A percentile compares a stretch with the other conserved stretches of the same genome.
phyloP scores from a whole-genome alignment of 30 jellyfish, hydroid and myxozoan genomes.

The Pseudorhiza aurosa region DNA sequence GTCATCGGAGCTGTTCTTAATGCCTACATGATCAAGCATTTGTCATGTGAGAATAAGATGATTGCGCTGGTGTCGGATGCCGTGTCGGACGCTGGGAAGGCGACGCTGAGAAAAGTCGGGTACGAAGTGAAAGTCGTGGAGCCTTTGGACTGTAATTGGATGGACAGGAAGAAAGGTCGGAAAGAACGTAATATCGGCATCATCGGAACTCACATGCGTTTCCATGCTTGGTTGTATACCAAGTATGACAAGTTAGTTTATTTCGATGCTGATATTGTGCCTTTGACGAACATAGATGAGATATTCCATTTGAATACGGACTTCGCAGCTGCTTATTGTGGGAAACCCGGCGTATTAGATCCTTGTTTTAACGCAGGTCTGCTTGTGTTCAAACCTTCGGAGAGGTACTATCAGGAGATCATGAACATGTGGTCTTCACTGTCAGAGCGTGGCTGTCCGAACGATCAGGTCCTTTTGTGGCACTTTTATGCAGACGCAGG shows the following conservation, averaged over 20 bases:
- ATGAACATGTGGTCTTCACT: conserved; percentile 94
- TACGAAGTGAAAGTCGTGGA: conserved; percentile 91
- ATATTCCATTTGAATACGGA: conserved; percentile 87
- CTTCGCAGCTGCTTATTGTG: conserved; percentile 93
- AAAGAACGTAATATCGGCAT: conserved; percentile 86
- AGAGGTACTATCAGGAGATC: conserved; percentile 53
- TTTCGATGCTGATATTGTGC: conserved; percentile 93
- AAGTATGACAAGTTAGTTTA: conserved; percentile 67
- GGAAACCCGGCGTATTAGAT: conserved; percentile 93
- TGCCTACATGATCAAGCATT: conserved; percentile 70
- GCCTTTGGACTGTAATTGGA: conserved; percentile 97
- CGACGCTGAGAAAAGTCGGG: conserved; percentile 84
- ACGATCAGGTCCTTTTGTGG: conserved; percentile 95
- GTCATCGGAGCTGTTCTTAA: conserved; percentile 88
- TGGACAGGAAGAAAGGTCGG: conserved; percentile 90
- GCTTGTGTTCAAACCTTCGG: conserved; percentile 79
- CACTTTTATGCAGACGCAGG: conserved; percentile 95
- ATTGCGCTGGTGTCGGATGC: conserved; percentile 90
- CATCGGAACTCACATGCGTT: conserved; percentile 97
- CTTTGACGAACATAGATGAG: conserved; percentile 84
- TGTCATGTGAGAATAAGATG: conserved; percentile 90
- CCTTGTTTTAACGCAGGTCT: conserved; percentile 99
- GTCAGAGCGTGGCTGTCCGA: conserved; percentile 85
- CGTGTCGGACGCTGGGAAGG: conserved; percentile 70
- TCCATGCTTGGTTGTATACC: conserved; percentile 97